Evolutionary conservation across 92 coral and sea anemone genomes (phyloP).

Genomic region (Epizoanthus rinbou): DNA sequence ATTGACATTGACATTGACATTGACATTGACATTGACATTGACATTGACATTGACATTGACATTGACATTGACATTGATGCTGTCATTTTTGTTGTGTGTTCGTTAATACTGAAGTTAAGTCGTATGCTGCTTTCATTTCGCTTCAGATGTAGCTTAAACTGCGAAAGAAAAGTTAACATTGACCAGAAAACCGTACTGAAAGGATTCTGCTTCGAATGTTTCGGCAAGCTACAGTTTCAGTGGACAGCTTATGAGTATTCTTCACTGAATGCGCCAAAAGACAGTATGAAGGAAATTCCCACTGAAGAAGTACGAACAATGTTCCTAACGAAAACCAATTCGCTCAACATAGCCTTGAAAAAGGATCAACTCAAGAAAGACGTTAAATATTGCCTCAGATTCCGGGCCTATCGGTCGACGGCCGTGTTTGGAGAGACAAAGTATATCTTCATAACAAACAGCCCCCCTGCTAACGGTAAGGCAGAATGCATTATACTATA

Average conservation of each 20-base stretch:
- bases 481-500: no score
- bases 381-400: conserved; percentile 45
- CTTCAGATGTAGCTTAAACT: conserved; percentile 69
- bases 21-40: no score
- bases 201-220: conserved; percentile 69
- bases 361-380: conserved; percentile 31
- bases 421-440: conserved; percentile 71
- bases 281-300: conserved; percentile 22
- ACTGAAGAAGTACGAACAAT: conserved; percentile 30
- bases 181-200: conserved; percentile 65
- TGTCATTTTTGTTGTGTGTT: no score
- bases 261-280: conserved; percentile 26
- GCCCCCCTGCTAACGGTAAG: conserved; percentile 82
- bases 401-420: conserved; percentile 63
- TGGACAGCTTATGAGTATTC: conserved; percentile 62
- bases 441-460: conserved; percentile 60
- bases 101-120: no score
- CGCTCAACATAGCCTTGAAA: conserved; percentile 62
- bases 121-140: not conserved
- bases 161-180: conserved; percentile 57
- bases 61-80: no score
- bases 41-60: no score
- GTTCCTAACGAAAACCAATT: conserved; percentile 45
- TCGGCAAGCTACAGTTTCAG: conserved; percentile 49
- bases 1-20: no score